Conservation (phyloP, 2,113 vertebrate genomes). For the Desmodus rotundus region DNA sequence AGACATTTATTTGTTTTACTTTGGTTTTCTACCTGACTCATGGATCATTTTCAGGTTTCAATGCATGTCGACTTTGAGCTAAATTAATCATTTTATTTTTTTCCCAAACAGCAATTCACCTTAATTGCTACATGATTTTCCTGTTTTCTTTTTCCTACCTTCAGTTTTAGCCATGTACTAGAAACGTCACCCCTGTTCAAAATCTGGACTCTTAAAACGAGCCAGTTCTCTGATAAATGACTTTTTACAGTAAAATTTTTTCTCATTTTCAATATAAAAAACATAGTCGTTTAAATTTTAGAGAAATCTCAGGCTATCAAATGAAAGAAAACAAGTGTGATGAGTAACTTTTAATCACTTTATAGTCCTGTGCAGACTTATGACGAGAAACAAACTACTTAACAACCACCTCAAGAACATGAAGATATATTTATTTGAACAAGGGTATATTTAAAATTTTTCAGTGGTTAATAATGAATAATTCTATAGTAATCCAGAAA, state of each 20-base stretch:
- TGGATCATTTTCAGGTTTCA: not conserved
- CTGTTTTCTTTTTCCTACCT: not conserved
- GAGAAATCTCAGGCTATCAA: not conserved
- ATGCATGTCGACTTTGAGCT: not conserved
- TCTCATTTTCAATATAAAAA: slow-evolving; percentile 16
- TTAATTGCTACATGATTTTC: not conserved
- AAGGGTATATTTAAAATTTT: not conserved
- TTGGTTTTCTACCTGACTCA: not conserved
- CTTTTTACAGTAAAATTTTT: not conserved
- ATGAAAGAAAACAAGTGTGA: not conserved
- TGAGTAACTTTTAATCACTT: slow-evolving; percentile 37
- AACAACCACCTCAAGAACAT: not conserved
- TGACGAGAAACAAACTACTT: not conserved
- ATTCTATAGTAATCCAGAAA: not conserved
- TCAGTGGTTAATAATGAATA: not conserved
- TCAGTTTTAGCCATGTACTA: not conserved
- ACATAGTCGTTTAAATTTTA: not conserved
- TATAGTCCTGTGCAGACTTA: not conserved
- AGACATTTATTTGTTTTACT: not conserved
- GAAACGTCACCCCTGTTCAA: not conserved
- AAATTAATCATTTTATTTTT: slow-evolving; percentile 33
- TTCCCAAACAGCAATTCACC: not conserved
- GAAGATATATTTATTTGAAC: not conserved
- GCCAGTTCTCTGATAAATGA: not conserved
- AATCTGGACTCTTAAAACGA: not conserved